A percentile compares a stretch with the other conserved stretches of the same genome.
These are phyloP conservation scores for Macquaria australasica DNA, from an alignment of 2,113 vertebrate genomes.

Conservation along the genomic window DNA sequence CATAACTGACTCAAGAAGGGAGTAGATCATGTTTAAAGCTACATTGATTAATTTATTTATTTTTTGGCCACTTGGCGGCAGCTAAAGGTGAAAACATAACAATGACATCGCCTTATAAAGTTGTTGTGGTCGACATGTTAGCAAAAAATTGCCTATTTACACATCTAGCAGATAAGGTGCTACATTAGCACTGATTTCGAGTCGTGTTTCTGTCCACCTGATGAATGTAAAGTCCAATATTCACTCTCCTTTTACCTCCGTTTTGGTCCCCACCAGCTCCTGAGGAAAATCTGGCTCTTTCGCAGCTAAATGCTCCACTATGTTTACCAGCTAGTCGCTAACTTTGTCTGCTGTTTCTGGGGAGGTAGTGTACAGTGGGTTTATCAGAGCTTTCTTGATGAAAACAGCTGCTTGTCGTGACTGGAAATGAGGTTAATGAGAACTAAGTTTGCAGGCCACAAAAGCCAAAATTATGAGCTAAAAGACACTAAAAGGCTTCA, in stretches of 20 bases:
- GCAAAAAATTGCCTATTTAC: no score
- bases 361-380: neutral
- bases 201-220: no score
- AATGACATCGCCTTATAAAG: neutral
- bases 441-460: neutral
- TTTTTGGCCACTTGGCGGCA: no score
- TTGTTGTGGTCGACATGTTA: neutral
- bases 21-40: no score
- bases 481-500: neutral
- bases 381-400: no score
- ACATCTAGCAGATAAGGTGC: no score
- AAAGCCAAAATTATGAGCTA: neutral
- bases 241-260: no score
- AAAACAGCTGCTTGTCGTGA: neutral
- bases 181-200: no score
- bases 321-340: neutral
- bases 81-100: neutral
- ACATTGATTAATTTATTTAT: no score
- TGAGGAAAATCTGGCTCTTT: neutral
- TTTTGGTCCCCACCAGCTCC: neutral
- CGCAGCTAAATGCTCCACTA: neutral
- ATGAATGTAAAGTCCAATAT: neutral
- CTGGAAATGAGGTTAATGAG: neutral
- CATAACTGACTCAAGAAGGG: neutral
- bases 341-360: neutral